phyloP scores from a whole-genome alignment of 1,140 invertebrate genomes.

The Saccostrea cuccullata region DNA sequence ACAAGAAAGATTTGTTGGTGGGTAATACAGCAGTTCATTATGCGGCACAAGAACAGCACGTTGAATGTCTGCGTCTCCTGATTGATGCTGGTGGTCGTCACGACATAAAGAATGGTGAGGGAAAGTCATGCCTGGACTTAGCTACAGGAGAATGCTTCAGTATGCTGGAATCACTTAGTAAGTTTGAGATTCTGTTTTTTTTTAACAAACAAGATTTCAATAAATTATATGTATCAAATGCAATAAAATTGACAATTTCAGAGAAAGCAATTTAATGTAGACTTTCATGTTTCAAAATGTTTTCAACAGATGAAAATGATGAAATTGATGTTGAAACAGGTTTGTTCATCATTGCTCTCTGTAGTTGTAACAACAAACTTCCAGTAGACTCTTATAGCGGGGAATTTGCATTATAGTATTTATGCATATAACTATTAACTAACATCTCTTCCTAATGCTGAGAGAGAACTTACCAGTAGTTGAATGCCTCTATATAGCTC shows the following conservation, averaged over 20 bases:
- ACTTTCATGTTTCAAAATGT: no score
- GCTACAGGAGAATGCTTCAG: conserved; percentile 60
- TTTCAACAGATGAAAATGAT: background rate
- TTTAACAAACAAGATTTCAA: no score
- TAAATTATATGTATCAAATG: no score
- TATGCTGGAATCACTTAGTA: conserved; percentile 64
- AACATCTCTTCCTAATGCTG: no score
- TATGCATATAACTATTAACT: no score
- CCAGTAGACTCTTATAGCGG: no score
- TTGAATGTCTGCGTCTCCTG: conserved; percentile 67
- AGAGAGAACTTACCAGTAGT: no score
- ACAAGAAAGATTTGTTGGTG: conserved; percentile 65
- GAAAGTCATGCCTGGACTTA: conserved; percentile 64
- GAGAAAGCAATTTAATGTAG: no score
- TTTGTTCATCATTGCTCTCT: background rate
- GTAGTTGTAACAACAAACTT: no score
- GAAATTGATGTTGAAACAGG: background rate
- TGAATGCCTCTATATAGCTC: no score
- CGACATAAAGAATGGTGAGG: conserved; percentile 63
- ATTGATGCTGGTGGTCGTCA: conserved; percentile 64
- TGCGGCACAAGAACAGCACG: conserved; percentile 77
- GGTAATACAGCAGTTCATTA: conserved; percentile 93
- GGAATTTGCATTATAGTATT: no score
- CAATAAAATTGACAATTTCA: no score
- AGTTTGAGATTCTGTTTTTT: conserved; percentile 30